phyloP scores from a whole-genome alignment of 23 tunicate species.

The Clavelina lepadiformis region DNA sequence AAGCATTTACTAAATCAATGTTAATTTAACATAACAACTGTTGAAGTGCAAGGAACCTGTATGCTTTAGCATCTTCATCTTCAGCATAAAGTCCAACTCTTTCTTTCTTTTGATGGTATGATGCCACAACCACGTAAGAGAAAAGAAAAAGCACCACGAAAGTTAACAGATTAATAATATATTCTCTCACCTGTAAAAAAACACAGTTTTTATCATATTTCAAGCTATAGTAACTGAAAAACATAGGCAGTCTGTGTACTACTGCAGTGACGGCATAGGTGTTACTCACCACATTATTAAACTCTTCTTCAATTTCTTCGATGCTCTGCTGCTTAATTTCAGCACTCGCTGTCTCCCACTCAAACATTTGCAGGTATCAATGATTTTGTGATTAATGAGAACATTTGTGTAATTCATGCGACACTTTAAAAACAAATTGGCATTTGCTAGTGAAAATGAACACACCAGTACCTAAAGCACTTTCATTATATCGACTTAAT shows the following conservation, averaged over 20 bases:
- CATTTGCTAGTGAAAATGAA: too few relatives aligned
- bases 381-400: too few relatives aligned
- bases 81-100: slow-evolving; percentile 50
- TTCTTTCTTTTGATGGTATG: slow-evolving; percentile 58
- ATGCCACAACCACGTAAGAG: slow-evolving; percentile 42
- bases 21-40: background rate
- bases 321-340: slow-evolving; percentile 27
- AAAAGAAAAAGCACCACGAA: slow-evolving; percentile 50
- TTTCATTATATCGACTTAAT: too few relatives aligned
- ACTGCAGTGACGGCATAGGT: background rate
- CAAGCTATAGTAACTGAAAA: background rate
- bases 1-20: background rate
- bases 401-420: too few relatives aligned
- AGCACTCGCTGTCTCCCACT: slow-evolving; percentile 35
- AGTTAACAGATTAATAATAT: slow-evolving; percentile 64
- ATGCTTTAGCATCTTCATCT: slow-evolving; percentile 85
- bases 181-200: slow-evolving; percentile 56
- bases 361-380: slow-evolving; percentile 67
- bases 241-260: background rate
- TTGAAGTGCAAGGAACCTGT: slow-evolving; percentile 34
- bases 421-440: too few relatives aligned
- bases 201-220: background rate
- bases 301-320: slow-evolving; percentile 86
- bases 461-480: too few relatives aligned
- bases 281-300: slow-evolving; percentile 72